phyloP scores from a whole-genome alignment of 2,113 vertebrate genomes.

The Todiramphus chloris region DNA sequence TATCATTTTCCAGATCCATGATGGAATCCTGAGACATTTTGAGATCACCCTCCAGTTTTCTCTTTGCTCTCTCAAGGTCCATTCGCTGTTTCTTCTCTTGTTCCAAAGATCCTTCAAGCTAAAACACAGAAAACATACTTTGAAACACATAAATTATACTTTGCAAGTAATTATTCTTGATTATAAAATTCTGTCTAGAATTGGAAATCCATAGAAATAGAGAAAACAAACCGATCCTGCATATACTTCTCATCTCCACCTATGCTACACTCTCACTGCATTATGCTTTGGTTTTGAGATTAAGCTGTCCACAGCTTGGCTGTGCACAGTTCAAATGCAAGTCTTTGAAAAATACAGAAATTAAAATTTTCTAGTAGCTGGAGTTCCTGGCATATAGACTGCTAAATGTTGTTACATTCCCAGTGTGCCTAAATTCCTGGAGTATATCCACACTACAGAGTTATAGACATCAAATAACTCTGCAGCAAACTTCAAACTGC shows the following conservation, averaged over 20 bases:
- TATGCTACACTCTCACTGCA: neutral
- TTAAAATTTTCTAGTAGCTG: neutral
- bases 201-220: neutral
- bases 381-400: neutral
- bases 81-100: slow-evolving; percentile 83
- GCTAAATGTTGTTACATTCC: neutral
- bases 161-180: neutral
- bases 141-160: neutral
- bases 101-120: slow-evolving; percentile 80
- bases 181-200: neutral
- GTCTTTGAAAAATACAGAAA: neutral
- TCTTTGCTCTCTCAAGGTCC: slow-evolving; percentile 82
- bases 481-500: neutral
- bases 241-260: neutral
- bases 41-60: slow-evolving; percentile 80
- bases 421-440: neutral
- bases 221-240: neutral
- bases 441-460: neutral
- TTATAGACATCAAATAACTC: neutral
- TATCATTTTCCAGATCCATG: slow-evolving; percentile 69
- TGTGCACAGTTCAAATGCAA: neutral
- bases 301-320: neutral
- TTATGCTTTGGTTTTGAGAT: neutral
- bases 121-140: neutral
- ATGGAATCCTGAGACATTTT: slow-evolving; percentile 75